These are phyloP conservation scores for Synchiropus splendidus DNA, from an alignment of 2,113 vertebrate genomes.

Conservation along the genomic window DNA sequence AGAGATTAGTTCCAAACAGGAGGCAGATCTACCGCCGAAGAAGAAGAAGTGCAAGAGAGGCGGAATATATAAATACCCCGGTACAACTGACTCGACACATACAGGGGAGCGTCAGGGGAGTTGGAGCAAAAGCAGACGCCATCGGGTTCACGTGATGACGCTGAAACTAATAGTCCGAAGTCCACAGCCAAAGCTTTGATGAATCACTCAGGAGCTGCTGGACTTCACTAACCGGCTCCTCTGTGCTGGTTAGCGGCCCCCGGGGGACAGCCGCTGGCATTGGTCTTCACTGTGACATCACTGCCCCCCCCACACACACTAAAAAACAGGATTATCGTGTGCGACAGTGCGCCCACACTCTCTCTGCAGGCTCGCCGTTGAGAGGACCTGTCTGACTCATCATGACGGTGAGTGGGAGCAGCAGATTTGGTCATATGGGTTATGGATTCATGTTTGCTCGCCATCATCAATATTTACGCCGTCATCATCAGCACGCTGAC, in stretches of 20 bases:
- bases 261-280: background rate
- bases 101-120: conserved; percentile 24
- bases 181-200: conserved; percentile 29
- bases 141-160: conserved; percentile 24
- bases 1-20: background rate
- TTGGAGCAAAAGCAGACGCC: conserved; percentile 25
- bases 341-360: conserved; percentile 38
- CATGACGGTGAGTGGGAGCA: background rate
- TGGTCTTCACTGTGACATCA: conserved; percentile 29
- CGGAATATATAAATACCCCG: conserved; percentile 52
- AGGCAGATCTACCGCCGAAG: conserved; percentile 4
- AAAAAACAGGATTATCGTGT: conserved; percentile 29
- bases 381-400: conserved; percentile 36
- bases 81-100: conserved; percentile 41
- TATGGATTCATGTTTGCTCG: conserved; percentile 34
- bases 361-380: conserved; percentile 32
- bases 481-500: conserved; percentile 16
- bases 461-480: conserved; percentile 43
- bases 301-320: background rate
- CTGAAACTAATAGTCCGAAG: conserved; percentile 36
- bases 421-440: conserved; percentile 32
- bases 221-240: conserved; percentile 22
- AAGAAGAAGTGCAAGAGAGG: conserved; percentile 40
- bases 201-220: conserved; percentile 26
- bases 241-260: conserved; percentile 9